Conservation (phyloP, 2,888 invertebrate species). For the Acanthosepion pharaonis region DNA sequence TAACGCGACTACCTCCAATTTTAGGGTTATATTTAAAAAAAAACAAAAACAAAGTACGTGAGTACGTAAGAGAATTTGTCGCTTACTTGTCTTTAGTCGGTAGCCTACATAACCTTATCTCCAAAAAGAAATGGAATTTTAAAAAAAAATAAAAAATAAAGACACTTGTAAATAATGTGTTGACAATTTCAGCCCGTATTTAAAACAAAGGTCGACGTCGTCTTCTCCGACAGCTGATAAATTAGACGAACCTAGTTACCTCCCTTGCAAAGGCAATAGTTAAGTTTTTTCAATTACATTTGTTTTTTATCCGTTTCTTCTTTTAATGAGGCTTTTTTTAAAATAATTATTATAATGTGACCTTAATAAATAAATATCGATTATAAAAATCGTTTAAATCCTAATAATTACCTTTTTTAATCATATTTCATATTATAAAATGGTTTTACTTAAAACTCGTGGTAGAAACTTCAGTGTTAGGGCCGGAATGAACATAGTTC, state of each 20-base stretch:
- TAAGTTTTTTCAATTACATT: too few relatives aligned
- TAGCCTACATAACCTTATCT: neutral
- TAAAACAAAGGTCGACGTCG: neutral
- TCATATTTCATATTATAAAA: too few relatives aligned
- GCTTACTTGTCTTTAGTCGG: neutral
- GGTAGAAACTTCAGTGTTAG: too few relatives aligned
- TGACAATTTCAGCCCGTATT: neutral
- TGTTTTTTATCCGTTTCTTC: too few relatives aligned
- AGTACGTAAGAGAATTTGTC: neutral
- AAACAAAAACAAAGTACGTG: neutral
- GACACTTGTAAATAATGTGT: neutral
- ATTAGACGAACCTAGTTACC: slow-evolving; percentile 12
- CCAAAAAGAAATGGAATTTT: neutral
- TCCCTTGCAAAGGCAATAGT: neutral
- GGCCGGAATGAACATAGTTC: too few relatives aligned
- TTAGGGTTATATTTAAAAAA: neutral
- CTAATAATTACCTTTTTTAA: too few relatives aligned
- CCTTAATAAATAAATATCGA: too few relatives aligned
- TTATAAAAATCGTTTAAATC: too few relatives aligned
- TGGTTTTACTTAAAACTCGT: too few relatives aligned
- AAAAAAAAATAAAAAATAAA: neutral
- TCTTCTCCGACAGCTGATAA: neutral
- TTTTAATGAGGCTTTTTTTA: too few relatives aligned
- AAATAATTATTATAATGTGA: too few relatives aligned
- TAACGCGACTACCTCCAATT: slow-evolving; percentile 2